Conservation (phyloP, 2,888 invertebrate species). For the Synergus laeviventris region DNA sequence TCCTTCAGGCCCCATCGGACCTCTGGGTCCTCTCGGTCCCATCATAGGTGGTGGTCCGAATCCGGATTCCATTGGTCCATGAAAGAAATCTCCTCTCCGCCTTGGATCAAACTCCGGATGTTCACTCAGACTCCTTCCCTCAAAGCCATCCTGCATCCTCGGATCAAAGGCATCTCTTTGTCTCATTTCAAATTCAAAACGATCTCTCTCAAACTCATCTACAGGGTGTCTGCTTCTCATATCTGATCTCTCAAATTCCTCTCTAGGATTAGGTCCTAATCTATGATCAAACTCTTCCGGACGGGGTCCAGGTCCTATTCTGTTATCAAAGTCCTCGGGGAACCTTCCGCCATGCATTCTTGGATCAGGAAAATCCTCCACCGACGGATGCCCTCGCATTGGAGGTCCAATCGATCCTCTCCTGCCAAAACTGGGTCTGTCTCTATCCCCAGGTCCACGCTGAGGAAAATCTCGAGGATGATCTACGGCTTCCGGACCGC, state of each 20-base stretch:
- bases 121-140: constrained; percentile 62
- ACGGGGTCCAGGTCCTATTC: constrained; percentile 67
- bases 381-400: constrained; percentile 41
- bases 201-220: constrained; percentile 71
- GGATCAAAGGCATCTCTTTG: constrained; percentile 71
- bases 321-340: constrained; percentile 69
- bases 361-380: constrained; percentile 68
- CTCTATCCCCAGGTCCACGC: constrained; percentile 61
- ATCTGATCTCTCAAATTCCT: constrained; percentile 69
- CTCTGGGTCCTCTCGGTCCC: constrained; percentile 71
- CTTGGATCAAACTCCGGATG: constrained; percentile 71
- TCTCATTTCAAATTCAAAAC: constrained; percentile 71
- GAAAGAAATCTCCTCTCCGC: constrained; percentile 71
- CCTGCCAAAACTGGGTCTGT: constrained; percentile 62
- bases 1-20: constrained; percentile 72
- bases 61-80: constrained; percentile 65
- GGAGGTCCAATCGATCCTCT: constrained; percentile 49
- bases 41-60: constrained; percentile 63
- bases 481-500: constrained; percentile 40
- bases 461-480: constrained; percentile 50
- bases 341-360: constrained; percentile 65
- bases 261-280: constrained; percentile 57
- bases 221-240: constrained; percentile 64
- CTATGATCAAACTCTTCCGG: constrained; percentile 68
- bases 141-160: constrained; percentile 68